Percentiles rank a stretch among this genome's conserved stretches.
Evolutionary conservation across 1,140 invertebrate species (phyloP).

Genomic region (Varroa destructor): DNA sequence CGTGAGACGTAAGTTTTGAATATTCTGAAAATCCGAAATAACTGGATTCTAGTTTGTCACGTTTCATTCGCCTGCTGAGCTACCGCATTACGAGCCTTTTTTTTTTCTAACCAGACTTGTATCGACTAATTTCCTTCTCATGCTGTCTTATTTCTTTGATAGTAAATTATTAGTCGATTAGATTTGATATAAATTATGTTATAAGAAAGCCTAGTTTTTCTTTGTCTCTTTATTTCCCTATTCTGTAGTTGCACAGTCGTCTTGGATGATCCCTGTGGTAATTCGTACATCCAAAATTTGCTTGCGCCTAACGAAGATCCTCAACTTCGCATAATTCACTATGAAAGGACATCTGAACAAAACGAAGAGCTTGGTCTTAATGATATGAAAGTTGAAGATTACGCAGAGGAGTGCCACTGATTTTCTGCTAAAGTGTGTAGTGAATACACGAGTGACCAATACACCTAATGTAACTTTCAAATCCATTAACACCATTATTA

Average conservation of each 20-base stretch:
- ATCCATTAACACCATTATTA: no score
- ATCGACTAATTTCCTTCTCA: no score
- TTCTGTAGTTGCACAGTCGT: constrained; percentile 56
- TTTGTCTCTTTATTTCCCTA: constrained; percentile 25
- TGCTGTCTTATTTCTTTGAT: no score
- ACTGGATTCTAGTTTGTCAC: background rate
- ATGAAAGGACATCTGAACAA: constrained; percentile 73
- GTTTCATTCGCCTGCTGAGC: no score
- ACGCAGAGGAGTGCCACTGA: constrained; percentile 44
- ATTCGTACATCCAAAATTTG: constrained; percentile 81
- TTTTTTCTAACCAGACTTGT: no score
- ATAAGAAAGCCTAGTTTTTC: background rate
- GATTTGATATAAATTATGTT: no score
- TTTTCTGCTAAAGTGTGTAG: no score
- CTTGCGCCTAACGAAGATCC: constrained; percentile 57
- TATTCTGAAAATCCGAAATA: constrained; percentile 34
- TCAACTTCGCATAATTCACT: constrained; percentile 59
- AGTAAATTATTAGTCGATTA: no score
- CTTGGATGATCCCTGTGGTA: constrained; percentile 89
- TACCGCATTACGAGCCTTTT: no score
- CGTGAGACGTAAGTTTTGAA: constrained; percentile 35
- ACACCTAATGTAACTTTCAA: no score
- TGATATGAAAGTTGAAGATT: constrained; percentile 87
- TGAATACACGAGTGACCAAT: no score
- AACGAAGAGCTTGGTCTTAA: constrained; percentile 91